Evolutionary conservation across 2,888 invertebrate species (phyloP).

Genomic region (Sipha maydis): DNA sequence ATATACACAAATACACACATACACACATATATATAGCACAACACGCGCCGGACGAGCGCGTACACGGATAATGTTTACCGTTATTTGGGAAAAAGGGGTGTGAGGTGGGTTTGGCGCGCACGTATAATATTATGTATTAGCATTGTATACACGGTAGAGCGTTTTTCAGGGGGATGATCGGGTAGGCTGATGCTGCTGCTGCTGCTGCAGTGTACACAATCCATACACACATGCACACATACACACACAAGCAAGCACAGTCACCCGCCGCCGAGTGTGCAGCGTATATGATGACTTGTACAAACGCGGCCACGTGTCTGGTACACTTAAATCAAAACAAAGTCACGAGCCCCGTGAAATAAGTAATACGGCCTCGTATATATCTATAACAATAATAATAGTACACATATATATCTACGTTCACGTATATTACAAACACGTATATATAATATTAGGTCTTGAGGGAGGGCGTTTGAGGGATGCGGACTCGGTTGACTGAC

Average conservation of each 20-base stretch:
- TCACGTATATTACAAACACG: not conserved
- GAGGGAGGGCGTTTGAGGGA: not conserved
- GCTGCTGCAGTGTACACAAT: not conserved
- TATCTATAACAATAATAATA: constrained; percentile 10
- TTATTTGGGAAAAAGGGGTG: constrained; percentile 39
- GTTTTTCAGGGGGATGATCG: not conserved
- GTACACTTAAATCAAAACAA: constrained; percentile 58
- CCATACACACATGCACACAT: not conserved
- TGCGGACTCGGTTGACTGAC: not conserved
- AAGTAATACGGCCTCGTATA: constrained; percentile 4
- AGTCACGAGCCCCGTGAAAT: constrained; percentile 56
- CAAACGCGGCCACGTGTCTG: constrained; percentile 58
- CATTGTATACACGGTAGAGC: not conserved
- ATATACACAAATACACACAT: not conserved
- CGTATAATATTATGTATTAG: constrained; percentile 7
- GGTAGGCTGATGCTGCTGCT: not conserved
- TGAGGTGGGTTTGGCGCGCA: not conserved
- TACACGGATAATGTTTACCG: constrained; percentile 23
- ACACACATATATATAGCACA: not conserved
- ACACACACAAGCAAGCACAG: not conserved
- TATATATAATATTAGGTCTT: too few species aligned
- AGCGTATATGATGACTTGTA: constrained; percentile 57
- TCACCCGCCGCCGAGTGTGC: not conserved
- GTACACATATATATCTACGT: not conserved
- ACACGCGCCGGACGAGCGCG: not conserved